phyloP scores from a whole-genome alignment of 1,140 invertebrate genomes.

The Drosophila busckii region DNA sequence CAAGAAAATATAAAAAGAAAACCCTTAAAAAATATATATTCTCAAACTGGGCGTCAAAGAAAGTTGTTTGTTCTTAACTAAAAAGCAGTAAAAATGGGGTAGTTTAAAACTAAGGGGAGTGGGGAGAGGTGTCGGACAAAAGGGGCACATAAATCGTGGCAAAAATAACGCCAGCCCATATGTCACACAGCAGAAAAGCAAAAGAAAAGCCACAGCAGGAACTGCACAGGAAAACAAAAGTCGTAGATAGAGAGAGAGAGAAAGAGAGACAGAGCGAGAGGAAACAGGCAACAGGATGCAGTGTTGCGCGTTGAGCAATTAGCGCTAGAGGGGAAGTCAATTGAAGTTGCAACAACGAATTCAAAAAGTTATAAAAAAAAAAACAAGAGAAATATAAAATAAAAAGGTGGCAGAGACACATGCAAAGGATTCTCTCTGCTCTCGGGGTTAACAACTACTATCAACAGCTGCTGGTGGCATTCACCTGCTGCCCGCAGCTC shows the following conservation, averaged over 20 bases:
- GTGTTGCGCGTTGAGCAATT: constrained; percentile 40
- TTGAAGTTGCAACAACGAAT: constrained; percentile 52
- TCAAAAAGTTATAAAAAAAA: constrained; percentile 17
- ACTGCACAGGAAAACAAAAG: constrained; percentile 25
- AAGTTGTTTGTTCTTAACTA: constrained; percentile 62
- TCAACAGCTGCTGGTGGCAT: constrained; percentile 54
- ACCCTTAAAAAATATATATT: constrained; percentile 14
- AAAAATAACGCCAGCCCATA: constrained; percentile 66
- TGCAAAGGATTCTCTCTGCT: constrained; percentile 36
- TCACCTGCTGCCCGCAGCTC: constrained; percentile 62
- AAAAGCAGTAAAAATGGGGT: constrained; percentile 54
- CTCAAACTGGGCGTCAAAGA: constrained; percentile 25
- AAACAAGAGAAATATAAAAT: neutral
- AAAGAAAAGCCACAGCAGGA: constrained; percentile 17
- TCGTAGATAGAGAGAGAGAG: no score
- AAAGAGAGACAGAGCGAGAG: constrained; percentile 9
- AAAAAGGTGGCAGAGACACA: constrained; percentile 24
- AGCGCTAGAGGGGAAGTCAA: constrained; percentile 64
- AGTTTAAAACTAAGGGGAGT: constrained; percentile 7
- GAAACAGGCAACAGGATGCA: constrained; percentile 57
- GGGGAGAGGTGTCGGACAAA: constrained; percentile 46
- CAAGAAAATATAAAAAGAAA: constrained; percentile 26
- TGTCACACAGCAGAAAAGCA: constrained; percentile 30
- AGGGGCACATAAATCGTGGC: constrained; percentile 62
- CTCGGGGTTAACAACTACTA: constrained; percentile 14